Base-by-base conservation (phyloP, 2,797 vertebrate species). In the Dicrostonyx torquatus region DNA sequence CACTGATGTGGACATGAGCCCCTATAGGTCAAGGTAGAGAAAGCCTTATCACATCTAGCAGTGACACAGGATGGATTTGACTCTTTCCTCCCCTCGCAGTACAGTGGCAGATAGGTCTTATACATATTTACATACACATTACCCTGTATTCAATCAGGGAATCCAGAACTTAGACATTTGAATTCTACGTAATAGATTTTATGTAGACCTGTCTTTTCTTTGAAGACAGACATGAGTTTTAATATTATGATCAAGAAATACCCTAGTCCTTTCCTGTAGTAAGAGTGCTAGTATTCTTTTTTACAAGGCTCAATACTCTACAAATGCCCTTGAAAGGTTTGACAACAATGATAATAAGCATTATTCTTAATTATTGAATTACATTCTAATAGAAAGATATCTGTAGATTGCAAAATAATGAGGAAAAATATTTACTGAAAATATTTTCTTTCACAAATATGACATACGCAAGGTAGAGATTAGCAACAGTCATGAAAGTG, bases 21-120 rank as follows among this genome's bases (percentile, higher is more conserved):
- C 24, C 12, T 37, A 40, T 22, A n/a, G 4, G 10, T 26, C 13
- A 86, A 34, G 22, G 4, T 10, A 26, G 6, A 48, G 18, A 68
- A 85, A n/a, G 20, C 8, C 45, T 70, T 37, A 50, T 85, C 12
- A 68, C 2, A 85, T 34, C 12, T 10, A 11, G 2, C 13, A 40
- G 22, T 13, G 2, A 53, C 22, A 70, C 14, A 53, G 34, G 7
- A 10, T 17, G 14, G 20, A 1, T 10, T 2, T 0, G 2, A 5
- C 20, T 55, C 11, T 29, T 10, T 22, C 1, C 4, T 45, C 6
- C 12, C 18, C 18, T 26, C 34, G 29, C 4, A 62, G 1, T 87
- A 0, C 6, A 31, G 7, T 14, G 11, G 10, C 1, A 37, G 13
- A 26, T 2, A 76, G 2, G 13, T 22, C 18, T 20, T 60, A 26